Conservation (phyloP, 2,888 invertebrate species). For the Taphrorychus bicolor region DNA sequence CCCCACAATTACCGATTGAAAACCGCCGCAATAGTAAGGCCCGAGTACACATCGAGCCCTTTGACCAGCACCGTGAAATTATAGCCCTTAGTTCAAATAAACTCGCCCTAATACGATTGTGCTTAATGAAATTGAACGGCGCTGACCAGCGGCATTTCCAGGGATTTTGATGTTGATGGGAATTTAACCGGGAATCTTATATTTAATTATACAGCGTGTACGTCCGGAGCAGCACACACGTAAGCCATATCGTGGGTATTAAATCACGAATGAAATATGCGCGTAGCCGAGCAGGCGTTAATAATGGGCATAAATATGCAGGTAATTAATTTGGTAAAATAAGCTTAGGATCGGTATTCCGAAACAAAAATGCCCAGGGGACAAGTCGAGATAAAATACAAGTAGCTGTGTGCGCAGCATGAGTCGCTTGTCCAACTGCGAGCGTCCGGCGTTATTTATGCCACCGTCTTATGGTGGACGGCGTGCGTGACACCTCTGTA, state of each 20-base stretch:
- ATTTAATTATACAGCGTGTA: not conserved
- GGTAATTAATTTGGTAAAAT: constrained; percentile 42
- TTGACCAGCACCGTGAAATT: constrained; percentile 40
- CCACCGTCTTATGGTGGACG: not conserved
- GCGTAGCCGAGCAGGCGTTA: constrained; percentile 33
- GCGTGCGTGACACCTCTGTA: not conserved
- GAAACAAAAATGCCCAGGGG: constrained; percentile 27
- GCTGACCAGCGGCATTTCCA: constrained; percentile 21
- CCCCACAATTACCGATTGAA: not conserved
- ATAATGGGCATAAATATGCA: constrained; percentile 41
- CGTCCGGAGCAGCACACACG: not conserved
- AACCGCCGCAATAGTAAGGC: no score
- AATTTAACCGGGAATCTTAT: not conserved
- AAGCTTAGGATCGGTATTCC: constrained; percentile 32
- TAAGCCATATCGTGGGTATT: constrained; percentile 7
- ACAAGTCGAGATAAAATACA: constrained; percentile 40
- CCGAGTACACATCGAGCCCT: constrained; percentile 16
- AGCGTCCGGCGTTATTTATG: constrained; percentile 19
- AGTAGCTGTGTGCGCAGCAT: constrained; percentile 38
- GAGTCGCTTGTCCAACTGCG: constrained; percentile 36
- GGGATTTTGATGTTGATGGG: constrained; percentile 5
- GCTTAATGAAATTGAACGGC: constrained; percentile 29
- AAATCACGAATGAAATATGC: constrained; percentile 37
- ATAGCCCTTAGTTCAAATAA: constrained; percentile 33
- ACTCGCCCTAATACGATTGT: constrained; percentile 32